Base-by-base conservation (phyloP, 2,797 vertebrate genomes). In the Lindbergichthys nudifrons region DNA sequence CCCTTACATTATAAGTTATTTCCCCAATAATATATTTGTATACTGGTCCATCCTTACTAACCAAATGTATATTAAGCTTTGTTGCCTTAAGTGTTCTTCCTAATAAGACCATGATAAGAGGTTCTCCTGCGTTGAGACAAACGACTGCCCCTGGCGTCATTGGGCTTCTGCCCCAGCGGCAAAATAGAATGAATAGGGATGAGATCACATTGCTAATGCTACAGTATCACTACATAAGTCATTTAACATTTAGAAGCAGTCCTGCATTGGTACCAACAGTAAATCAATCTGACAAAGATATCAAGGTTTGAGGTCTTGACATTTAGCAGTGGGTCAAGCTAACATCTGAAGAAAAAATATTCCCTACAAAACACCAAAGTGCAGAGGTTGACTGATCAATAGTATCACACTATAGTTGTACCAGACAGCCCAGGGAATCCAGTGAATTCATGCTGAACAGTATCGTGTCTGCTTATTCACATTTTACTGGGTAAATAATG, bases 401-500 rank as follows among this genome's bases (percentile, higher is more conserved):
- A 71, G 26, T 30, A 23, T 54, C 11, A 19, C 19, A 61, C 75
- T 46, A 6, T 21, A 52, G 16, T 57, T 70, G 36, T 11, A 30
- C 19, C 10, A 54, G 61, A 83, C 54, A 79, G 69, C 69, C n/a
- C 11, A 53, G 76, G 69, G 70, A 83, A 65, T 80, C 61, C 11
- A 61, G 62, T 26, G 70, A 43, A 77, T 68, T 72, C 39, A 26
- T 26, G 1, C 51, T 2, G 51, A 75, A 64, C 42, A 71, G 62
- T n/a, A 63, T 57, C 23, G 30, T 51, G 76, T 62, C 76, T 65
- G 60, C 77, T 78, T 43, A 82, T 79, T 48, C 65, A 62, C 65
- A 73, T 83, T 85, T 73, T 48, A 58, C 72, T 79, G 60, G 84
- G 81, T 88, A 90, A 88, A 90, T 88, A 87, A 88, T 71, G 75